Conservation (phyloP, 2,797 vertebrate species). For the Rhynchonycteris naso region DNA sequence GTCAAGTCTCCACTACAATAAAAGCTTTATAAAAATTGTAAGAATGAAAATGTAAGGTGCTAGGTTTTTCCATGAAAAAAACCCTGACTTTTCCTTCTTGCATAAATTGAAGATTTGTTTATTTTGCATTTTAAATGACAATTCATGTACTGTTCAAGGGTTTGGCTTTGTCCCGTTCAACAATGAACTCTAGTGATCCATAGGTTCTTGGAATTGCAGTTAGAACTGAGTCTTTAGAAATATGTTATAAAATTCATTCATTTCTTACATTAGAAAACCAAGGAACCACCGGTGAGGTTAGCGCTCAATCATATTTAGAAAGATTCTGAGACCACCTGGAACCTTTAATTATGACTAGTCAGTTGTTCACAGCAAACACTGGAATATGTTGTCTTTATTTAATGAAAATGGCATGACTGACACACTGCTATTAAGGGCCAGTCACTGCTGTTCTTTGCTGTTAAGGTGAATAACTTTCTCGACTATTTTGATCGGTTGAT, state of each 20-base stretch:
- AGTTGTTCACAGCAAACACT: not conserved
- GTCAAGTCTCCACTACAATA: not conserved
- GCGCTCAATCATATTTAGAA: not conserved
- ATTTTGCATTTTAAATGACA: not conserved
- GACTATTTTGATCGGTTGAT: not conserved
- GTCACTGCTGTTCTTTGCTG: not conserved
- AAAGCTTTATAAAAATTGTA: not conserved
- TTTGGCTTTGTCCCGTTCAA: not conserved
- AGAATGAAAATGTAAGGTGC: not conserved
- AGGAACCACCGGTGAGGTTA: not conserved
- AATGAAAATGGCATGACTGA: not conserved
- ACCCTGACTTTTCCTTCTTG: not conserved
- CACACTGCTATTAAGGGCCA: not conserved
- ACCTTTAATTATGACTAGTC: not conserved
- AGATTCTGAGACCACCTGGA: not conserved
- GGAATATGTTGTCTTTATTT: not conserved
- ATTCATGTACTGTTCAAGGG: not conserved
- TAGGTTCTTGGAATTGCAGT: not conserved
- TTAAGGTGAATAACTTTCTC: not conserved
- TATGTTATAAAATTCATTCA: not conserved
- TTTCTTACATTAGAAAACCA: not conserved
- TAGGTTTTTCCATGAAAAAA: not conserved
- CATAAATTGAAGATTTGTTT: constrained; percentile 5
- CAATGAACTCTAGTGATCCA: not conserved
- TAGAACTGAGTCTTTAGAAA: not conserved